Percentiles rank a stretch among this genome's conserved stretches.
Conservation (phyloP, 2,113 vertebrate genomes). For the Hemichromis elongatus region DNA sequence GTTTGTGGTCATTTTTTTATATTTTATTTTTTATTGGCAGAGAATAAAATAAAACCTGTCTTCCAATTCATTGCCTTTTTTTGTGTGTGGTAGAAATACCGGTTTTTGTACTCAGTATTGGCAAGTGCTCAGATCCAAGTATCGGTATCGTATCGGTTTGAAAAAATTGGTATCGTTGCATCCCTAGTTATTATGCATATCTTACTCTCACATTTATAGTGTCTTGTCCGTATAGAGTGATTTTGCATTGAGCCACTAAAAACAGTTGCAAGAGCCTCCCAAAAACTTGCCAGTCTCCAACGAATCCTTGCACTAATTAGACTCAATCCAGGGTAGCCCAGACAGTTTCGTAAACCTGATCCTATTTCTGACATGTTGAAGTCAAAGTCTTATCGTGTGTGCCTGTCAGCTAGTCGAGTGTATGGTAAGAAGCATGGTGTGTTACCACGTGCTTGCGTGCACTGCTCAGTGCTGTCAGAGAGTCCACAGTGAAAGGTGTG, state of each 20-base stretch:
- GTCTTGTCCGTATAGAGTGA: neutral
- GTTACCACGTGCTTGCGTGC: neutral
- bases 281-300: neutral
- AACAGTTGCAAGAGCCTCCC: neutral
- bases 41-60: no score
- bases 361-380: slow-evolving; percentile 13
- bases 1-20: no score
- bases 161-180: no score
- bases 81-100: no score
- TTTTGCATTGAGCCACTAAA: neutral
- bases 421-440: neutral
- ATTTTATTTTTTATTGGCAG: no score
- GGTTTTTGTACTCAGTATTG: no score
- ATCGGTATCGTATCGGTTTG: no score
- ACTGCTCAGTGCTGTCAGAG: neutral
- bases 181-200: neutral
- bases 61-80: no score
- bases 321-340: neutral
- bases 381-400: slow-evolving; percentile 1
- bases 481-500: slow-evolving; percentile 23
- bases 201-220: neutral
- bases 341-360: neutral
- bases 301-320: neutral
- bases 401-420: neutral
- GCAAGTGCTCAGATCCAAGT: no score